Conservation (phyloP, 2,797 vertebrate species). For the Protonibea diacanthus region DNA sequence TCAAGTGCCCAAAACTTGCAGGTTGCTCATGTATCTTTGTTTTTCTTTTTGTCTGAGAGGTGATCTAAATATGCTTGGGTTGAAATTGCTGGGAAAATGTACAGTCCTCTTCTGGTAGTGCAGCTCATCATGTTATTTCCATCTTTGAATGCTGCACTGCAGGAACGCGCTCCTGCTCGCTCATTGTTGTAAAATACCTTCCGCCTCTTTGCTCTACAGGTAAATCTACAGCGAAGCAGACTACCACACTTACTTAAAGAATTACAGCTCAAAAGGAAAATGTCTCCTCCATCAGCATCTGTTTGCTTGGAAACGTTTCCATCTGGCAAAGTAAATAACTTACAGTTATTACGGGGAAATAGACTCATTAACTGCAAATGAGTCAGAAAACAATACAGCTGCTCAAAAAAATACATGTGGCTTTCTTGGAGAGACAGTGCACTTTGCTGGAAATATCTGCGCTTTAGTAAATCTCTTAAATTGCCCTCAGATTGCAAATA, state of each 20-base stretch:
- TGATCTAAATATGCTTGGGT: no score
- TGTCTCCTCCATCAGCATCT: background rate
- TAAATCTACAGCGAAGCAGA: no score
- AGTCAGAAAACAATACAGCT: conserved; percentile 32
- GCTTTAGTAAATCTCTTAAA: conserved; percentile 32
- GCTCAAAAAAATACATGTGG: background rate
- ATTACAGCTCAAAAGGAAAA: conserved; percentile 10
- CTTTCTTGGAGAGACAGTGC: conserved; percentile 25
- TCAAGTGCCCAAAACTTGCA: no score
- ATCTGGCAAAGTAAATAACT: conserved; percentile 28
- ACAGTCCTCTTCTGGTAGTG: no score
- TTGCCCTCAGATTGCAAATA: conserved; percentile 1
- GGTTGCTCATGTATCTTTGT: no score
- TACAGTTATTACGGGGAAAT: conserved; percentile 19
- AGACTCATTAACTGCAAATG: conserved; percentile 42
- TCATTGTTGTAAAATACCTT: no score
- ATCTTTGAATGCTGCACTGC: no score
- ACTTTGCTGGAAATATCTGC: background rate
- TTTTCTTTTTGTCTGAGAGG: no score
- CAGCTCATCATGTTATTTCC: no score
- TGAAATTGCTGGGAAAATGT: no score
- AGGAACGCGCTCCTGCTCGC: no score
- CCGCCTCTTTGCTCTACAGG: no score
- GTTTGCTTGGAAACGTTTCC: conserved; percentile 4
- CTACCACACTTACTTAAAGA: background rate